These are phyloP conservation scores for Gopherus evgoodei DNA, from an alignment of 2,113 vertebrate genomes.

Conservation along the genomic window DNA sequence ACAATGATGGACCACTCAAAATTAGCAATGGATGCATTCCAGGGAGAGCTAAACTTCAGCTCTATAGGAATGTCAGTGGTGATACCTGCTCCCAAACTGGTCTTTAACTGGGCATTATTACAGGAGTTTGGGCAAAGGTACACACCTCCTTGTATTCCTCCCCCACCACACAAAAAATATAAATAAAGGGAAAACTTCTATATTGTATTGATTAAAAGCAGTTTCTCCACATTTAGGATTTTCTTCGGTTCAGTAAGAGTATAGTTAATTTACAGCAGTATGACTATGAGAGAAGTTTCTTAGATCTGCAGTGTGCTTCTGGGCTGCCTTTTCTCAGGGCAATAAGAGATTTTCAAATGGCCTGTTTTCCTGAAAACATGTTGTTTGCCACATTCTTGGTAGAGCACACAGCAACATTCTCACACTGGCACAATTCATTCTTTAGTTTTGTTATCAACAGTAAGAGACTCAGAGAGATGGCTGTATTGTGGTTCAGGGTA, in stretches of 20 bases:
- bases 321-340: not conserved
- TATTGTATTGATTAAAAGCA: not conserved
- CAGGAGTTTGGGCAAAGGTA: not conserved
- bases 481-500: not conserved
- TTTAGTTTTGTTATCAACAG: not conserved
- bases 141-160: not conserved
- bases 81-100: not conserved
- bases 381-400: not conserved
- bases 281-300: not conserved
- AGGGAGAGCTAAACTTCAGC: not conserved
- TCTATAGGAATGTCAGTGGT: not conserved
- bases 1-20: not conserved
- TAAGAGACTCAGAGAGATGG: not conserved
- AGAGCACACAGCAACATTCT: not conserved
- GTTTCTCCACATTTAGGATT: not conserved
- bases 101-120: not conserved
- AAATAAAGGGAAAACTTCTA: fast-evolving
- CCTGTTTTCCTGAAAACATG: not conserved
- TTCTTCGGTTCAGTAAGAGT: not conserved
- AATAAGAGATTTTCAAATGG: not conserved
- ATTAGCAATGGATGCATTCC: not conserved
- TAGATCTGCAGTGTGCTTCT: not conserved
- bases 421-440: not conserved
- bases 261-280: not conserved
- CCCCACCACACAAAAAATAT: not conserved